Evolutionary conservation across 2,888 invertebrate genomes (phyloP).

Genomic region (Caradrina clavipalpis): DNA sequence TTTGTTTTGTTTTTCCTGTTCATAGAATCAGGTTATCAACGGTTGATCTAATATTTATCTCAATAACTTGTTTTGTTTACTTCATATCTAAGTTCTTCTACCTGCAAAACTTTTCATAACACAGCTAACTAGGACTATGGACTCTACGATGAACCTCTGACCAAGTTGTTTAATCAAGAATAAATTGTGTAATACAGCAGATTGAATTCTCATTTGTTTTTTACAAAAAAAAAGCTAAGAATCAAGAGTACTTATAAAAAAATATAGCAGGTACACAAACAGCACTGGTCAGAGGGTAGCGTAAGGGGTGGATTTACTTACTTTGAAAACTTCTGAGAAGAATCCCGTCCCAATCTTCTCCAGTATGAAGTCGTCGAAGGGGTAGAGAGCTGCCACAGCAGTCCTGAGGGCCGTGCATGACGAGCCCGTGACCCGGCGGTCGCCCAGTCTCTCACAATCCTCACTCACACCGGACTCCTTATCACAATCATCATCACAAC

Average conservation of each 20-base stretch:
- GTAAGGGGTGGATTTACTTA: conserved; percentile 82
- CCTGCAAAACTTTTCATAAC: neutral
- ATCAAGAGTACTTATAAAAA: neutral
- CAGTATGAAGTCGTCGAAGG: conserved; percentile 97
- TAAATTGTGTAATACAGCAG: neutral
- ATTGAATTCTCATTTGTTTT: neutral
- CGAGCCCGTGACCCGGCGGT: conserved; percentile 86
- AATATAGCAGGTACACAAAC: neutral
- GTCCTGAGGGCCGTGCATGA: conserved; percentile 97
- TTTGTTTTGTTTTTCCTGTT: conserved; percentile 3
- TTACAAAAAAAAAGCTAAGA: neutral
- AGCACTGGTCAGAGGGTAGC: conserved; percentile 39
- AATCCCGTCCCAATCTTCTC: conserved; percentile 98
- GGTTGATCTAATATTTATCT: neutral
- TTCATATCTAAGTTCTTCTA: neutral
- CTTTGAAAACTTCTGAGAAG: conserved; percentile 99
- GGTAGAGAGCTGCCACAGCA: conserved; percentile 97
- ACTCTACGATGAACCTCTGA: neutral
- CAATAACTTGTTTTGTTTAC: neutral
- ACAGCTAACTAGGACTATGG: neutral
- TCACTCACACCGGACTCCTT: conserved; percentile 89
- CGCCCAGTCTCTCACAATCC: conserved; percentile 86
- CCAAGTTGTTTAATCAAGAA: neutral
- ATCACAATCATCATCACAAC: conserved; percentile 88
- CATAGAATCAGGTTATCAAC: conserved; percentile 18